Base-by-base conservation (phyloP, 2,113 vertebrate species). In the Hippocampus abdominalis region DNA sequence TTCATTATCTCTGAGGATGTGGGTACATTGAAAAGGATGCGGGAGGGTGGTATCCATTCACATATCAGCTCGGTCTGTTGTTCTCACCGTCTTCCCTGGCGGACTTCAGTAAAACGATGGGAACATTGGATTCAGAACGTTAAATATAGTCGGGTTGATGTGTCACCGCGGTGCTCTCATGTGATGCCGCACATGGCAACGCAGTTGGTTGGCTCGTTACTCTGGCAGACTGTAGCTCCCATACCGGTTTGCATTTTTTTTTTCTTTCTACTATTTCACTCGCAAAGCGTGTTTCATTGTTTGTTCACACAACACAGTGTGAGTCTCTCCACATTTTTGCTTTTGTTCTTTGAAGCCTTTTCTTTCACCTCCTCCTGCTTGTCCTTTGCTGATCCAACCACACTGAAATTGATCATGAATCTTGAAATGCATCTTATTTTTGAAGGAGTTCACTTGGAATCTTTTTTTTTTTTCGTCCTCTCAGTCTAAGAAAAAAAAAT, bases 101-200 rank as follows among this genome's bases (percentile, higher is more conserved):
- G 83, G 81, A 69, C 75, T 87, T 66, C 71, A 66, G 74, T 77
- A 65, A 88, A 90, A 79, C 68, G 80, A 88, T 79, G 77, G 81
- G 77, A 86, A 81, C 86, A 76, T 76, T 87, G 82, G 82, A 81
- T 70, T 79, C 81, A 85, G 81, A 39, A 77, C 79, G 83, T 84
- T 91, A 90, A 88, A 88, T 84, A 84, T 89, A 89, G 86, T 81
- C 66, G 6, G 66, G 75, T 81, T 76, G 80, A 84, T 87, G 89
- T 84, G 84, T 89, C 87, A 86, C 87, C 73, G 69, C 32, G 60
- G 71, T 80, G 73, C 79, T 84, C 62, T 36, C 82, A 76, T 76
- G 75, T 46, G 74, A 75, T 81, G 82, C 76, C 76, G 72, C 84
- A 69, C 69, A 69, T 69, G 72, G 76, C 82, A 74, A 64, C 81